Percentiles rank a stretch among this genome's conserved stretches.
Conservation (phyloP, 92 coral and sea anemone species). For the Isaurus tuberculatus region DNA sequence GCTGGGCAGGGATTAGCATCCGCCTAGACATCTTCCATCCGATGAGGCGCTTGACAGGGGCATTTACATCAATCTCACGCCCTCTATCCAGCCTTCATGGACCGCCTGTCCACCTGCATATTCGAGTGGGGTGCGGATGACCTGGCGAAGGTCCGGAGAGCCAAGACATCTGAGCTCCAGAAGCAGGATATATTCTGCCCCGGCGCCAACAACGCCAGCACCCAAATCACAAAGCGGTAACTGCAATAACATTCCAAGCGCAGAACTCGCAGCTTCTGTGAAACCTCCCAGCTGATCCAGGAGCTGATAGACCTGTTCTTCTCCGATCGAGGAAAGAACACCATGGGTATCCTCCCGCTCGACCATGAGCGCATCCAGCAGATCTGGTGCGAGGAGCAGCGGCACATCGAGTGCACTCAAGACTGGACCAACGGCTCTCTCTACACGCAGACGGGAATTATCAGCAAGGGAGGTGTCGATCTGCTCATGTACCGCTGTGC, state of each 20-base stretch:
- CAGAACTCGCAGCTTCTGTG: constrained; percentile 27
- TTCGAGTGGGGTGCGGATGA: constrained; percentile 64
- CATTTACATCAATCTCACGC: not conserved
- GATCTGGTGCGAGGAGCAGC: constrained; percentile 45
- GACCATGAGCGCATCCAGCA: constrained; percentile 39
- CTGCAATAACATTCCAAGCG: constrained; percentile 33
- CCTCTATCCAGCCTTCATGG: not conserved
- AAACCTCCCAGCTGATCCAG: not conserved
- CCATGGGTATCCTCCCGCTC: constrained; percentile 44
- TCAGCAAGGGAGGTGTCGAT: constrained; percentile 33
- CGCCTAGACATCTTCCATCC: not conserved
- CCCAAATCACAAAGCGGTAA: constrained; percentile 27
- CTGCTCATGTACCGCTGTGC: constrained; percentile 64
- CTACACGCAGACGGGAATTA: not conserved
- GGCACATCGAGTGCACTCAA: constrained; percentile 51
- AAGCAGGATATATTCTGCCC: constrained; percentile 13
- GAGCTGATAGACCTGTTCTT: constrained; percentile 20
- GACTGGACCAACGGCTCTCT: constrained; percentile 36
- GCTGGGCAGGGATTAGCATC: not conserved
- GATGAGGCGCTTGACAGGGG: not conserved
- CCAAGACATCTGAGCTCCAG: constrained; percentile 31
- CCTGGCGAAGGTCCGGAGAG: constrained; percentile 26
- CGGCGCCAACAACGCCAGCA: constrained; percentile 6
- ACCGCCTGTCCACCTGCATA: not conserved
- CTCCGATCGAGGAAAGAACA: constrained; percentile 32